Evolutionary conservation across 2,113 vertebrate species (phyloP), one percentile per base, ranked within the genome.

Genomic region (Cyprinus carpio): DNA sequence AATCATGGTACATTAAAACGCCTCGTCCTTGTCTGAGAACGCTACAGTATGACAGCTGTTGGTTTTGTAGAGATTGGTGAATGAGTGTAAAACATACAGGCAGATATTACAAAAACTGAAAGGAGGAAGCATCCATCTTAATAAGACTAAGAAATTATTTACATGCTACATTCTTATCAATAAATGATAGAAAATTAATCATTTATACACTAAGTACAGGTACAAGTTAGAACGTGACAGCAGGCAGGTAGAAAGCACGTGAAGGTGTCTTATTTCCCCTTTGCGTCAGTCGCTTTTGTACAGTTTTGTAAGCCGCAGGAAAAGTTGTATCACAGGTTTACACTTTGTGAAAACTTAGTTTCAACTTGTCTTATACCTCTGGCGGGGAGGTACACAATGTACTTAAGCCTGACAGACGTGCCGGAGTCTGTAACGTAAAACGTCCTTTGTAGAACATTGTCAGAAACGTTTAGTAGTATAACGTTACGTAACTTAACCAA

Each of bases 231-330:
- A 58, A 71, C 84, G 84, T 88, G 87, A 83, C 58, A 16, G 31
- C 46, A 75, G 58, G 75, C 87, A 88, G 81, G 84, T 83, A 67
- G 8, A 51, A 72, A 6, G 2, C 16, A 54, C 29, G 58, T 62
- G 76, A 43, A 29, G 82, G 87, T 83, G 58, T 69, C 31, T 12
- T 3, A 56, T 82, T 82, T 85, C 80, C 4, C 7, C 74, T 15
- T 60, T 74, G 15, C 29, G 75, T 76, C 40, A 82, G 7, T n/a
- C 18, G 27, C 27, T 15, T 34, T 71, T 78, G 76, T 64, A 23
- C 31, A 6, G 27, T 49, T 67, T 46, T 9, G 13, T 16, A 54
- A 16, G 29, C 62, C 6, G 0, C 25, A 3, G 60, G 8, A 34
- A 46, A 31, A 16, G 13, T 1, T 16, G 6, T 18, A 16, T 67